These are phyloP conservation scores for Anoplophora glabripennis DNA, from an alignment of 1,140 invertebrate species.

Conservation along the genomic window DNA sequence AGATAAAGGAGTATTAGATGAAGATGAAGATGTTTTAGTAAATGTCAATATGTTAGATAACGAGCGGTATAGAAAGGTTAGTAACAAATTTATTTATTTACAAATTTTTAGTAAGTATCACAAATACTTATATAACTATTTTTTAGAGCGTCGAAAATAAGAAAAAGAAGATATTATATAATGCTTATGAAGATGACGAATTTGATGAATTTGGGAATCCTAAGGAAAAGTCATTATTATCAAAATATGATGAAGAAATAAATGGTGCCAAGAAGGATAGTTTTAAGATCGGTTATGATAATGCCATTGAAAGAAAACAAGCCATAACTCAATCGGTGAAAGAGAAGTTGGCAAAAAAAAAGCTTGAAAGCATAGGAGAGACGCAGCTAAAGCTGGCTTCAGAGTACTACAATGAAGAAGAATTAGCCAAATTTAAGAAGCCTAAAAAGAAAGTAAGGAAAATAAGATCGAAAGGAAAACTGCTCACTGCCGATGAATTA, in stretches of 20 bases:
- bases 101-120: not conserved
- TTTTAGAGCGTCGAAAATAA: slow-evolving; percentile 77
- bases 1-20: slow-evolving; percentile 87
- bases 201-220: slow-evolving; percentile 78
- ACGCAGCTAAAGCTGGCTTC: slow-evolving; percentile 71
- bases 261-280: slow-evolving; percentile 73
- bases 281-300: slow-evolving; percentile 74
- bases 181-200: slow-evolving; percentile 85
- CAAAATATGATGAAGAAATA: slow-evolving; percentile 97
- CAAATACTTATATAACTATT: slow-evolving; percentile 1
- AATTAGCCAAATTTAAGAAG: slow-evolving; percentile 87
- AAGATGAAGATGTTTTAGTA: slow-evolving; percentile 85
- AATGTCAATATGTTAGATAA: slow-evolving; percentile 96
- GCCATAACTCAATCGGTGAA: slow-evolving; percentile 54
- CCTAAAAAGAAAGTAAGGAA: slow-evolving; percentile 82
- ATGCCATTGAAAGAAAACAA: slow-evolving; percentile 50
- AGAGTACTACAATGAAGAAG: slow-evolving; percentile 85
- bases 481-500: slow-evolving; percentile 59
- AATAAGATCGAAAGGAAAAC: slow-evolving; percentile 54
- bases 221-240: slow-evolving; percentile 67
- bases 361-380: slow-evolving; percentile 68
- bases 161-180: slow-evolving; percentile 77
- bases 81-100: slow-evolving; percentile 1
- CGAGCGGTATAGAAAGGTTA: slow-evolving; percentile 81
- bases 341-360: slow-evolving; percentile 64